Conservation (phyloP, 2,797 vertebrate genomes). For the Pelochelys cantorii region DNA sequence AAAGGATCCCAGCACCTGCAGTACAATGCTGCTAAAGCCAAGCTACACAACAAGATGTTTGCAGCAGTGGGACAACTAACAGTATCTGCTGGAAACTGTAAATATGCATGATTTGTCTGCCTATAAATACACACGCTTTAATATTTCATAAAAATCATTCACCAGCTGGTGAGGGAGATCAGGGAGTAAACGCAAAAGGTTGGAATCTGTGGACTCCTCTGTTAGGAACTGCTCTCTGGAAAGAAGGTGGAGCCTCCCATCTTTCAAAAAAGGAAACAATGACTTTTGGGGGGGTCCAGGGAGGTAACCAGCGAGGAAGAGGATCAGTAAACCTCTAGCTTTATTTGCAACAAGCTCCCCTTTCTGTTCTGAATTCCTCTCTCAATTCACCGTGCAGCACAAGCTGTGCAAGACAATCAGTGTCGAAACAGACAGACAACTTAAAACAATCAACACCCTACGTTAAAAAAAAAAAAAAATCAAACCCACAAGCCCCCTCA, state of each 20-base stretch:
- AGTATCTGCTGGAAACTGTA: not conserved
- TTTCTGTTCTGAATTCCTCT: slow-evolving; percentile 46
- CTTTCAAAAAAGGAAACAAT: slow-evolving; percentile 76
- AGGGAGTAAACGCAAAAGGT: slow-evolving; percentile 54
- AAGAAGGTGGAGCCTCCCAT: slow-evolving; percentile 76
- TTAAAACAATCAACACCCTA: slow-evolving; percentile 61
- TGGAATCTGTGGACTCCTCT: slow-evolving; percentile 37
- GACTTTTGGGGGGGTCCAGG: slow-evolving; percentile 39
- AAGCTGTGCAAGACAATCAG: slow-evolving; percentile 71
- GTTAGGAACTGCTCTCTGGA: slow-evolving; percentile 55
- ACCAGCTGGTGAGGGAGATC: slow-evolving; percentile 48
- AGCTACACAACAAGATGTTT: slow-evolving; percentile 56
- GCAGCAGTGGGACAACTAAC: not conserved
- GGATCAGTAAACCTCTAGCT: slow-evolving; percentile 40
- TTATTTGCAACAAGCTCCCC: slow-evolving; percentile 47
- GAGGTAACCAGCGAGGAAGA: slow-evolving; percentile 66
- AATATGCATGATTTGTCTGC: slow-evolving; percentile 33
- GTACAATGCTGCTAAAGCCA: slow-evolving; percentile 64
- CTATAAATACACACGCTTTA: slow-evolving; percentile 42
- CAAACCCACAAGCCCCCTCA: not conserved
- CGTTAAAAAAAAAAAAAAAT: slow-evolving; percentile 12
- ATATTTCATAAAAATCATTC: slow-evolving; percentile 68
- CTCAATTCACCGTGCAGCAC: slow-evolving; percentile 67
- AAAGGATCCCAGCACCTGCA: slow-evolving; percentile 74
- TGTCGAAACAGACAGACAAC: slow-evolving; percentile 66